Percentiles rank a stretch among this genome's conserved stretches.
phyloP scores from a whole-genome alignment of 1,140 invertebrate genomes.

The Lepidostoma basale region DNA sequence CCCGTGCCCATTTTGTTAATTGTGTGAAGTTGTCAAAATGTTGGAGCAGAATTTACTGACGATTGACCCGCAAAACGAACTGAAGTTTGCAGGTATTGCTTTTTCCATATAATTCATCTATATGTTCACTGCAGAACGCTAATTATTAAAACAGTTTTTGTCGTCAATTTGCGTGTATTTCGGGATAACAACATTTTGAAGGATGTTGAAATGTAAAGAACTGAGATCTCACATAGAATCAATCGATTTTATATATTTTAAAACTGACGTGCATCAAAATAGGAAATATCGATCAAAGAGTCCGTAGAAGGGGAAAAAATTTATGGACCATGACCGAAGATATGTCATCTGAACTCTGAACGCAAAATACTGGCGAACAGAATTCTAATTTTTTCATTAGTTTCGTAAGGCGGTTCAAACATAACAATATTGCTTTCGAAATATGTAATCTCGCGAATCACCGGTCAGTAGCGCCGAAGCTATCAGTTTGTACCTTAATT shows the following conservation, averaged over 20 bases:
- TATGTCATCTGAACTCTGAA: conserved; percentile 8
- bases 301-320: not conserved
- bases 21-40: conserved; percentile 15
- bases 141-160: conserved; percentile 1
- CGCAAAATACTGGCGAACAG: too few species aligned
- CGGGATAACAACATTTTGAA: too few species aligned
- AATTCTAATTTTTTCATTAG: too few species aligned
- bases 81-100: conserved; percentile 39
- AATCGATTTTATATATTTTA: conserved; percentile 1
- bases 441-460: too few species aligned
- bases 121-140: not conserved
- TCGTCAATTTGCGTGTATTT: too few species aligned
- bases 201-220: too few species aligned
- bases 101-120: not conserved
- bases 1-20: conserved; percentile 27
- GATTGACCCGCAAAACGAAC: conserved; percentile 36
- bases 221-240: too few species aligned
- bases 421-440: too few species aligned
- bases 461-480: too few species aligned
- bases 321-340: conserved; percentile 25
- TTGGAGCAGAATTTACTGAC: conserved; percentile 21
- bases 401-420: too few species aligned
- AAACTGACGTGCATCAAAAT: not conserved
- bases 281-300: not conserved
- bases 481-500: too few species aligned